Percentiles rank a stretch among this genome's conserved stretches.
Evolutionary conservation across 2,888 invertebrate genomes (phyloP).

Genomic region (Leptinotarsa tumamoca): DNA sequence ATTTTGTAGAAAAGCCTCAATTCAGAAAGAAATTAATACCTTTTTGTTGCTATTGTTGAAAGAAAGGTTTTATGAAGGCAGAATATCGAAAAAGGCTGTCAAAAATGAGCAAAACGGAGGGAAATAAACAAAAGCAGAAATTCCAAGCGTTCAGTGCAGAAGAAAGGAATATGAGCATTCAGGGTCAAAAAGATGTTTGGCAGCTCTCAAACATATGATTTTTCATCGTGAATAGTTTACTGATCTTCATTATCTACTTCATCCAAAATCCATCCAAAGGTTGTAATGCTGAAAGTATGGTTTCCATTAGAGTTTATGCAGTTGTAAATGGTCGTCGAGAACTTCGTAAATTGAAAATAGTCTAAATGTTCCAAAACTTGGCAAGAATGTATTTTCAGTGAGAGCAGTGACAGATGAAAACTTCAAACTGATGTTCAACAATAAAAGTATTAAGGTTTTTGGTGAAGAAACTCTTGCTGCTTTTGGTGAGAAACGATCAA

Average conservation of each 20-base stretch:
- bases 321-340: not conserved
- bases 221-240: constrained; percentile 17
- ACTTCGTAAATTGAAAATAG: not conserved
- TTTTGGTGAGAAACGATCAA: not conserved
- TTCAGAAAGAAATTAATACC: not conserved
- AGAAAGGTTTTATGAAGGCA: constrained; percentile 2
- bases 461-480: not conserved
- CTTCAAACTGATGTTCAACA: constrained; percentile 7
- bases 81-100: constrained; percentile 11
- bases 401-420: constrained; percentile 15
- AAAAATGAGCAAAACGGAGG: not conserved
- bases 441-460: not conserved
- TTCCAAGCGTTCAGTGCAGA: constrained; percentile 14
- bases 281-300: not conserved
- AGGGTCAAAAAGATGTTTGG: not conserved
- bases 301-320: not conserved
- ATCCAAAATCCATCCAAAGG: constrained; percentile 1
- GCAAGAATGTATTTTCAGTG: not conserved
- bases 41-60: constrained; percentile 14
- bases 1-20: too few species aligned
- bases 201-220: not conserved
- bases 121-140: constrained; percentile 1
- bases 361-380: not conserved
- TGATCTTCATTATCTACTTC: not conserved
- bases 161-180: not conserved